Conservation (phyloP, 2,888 invertebrate genomes). For the Platerodrilus igneus region DNA sequence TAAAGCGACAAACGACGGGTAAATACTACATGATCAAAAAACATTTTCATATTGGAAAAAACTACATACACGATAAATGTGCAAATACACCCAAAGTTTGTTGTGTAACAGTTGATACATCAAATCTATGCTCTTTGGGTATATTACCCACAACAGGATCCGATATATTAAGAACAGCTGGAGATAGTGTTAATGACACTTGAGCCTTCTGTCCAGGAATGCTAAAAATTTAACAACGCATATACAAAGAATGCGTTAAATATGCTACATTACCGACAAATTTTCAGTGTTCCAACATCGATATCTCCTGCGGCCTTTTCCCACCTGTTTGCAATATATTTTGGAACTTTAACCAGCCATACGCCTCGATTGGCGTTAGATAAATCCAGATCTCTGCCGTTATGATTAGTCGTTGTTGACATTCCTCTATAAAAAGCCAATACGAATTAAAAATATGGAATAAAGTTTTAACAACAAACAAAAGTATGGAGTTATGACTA, state of each 20-base stretch:
- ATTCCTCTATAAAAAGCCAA: no score
- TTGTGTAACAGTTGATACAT: slow-evolving; percentile 84
- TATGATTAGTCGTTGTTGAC: slow-evolving; percentile 46
- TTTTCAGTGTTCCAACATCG: slow-evolving; percentile 90
- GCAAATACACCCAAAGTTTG: slow-evolving; percentile 93
- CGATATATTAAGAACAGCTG: slow-evolving; percentile 71
- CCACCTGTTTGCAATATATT: slow-evolving; percentile 95
- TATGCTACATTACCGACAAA: slow-evolving; percentile 67
- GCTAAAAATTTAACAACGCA: slow-evolving; percentile 40
- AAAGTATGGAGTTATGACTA: no score
- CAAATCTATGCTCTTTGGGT: slow-evolving; percentile 87
- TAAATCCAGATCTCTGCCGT: slow-evolving; percentile 79
- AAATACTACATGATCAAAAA: slow-evolving; percentile 17
- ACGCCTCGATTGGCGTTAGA: slow-evolving; percentile 87
- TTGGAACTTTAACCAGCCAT: slow-evolving; percentile 95
- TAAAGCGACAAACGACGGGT: no score
- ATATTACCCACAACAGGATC: slow-evolving; percentile 76
- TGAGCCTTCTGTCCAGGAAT: slow-evolving; percentile 75
- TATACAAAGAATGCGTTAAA: slow-evolving; percentile 5
- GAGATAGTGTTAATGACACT: slow-evolving; percentile 79
- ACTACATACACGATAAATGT: slow-evolving; percentile 72
- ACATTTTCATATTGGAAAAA: slow-evolving; percentile 1
- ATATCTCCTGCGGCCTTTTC: slow-evolving; percentile 85
- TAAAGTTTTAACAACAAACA: no score
- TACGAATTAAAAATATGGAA: no score